Conservation (phyloP, 2,888 invertebrate genomes). For the Dasypolia templi region DNA sequence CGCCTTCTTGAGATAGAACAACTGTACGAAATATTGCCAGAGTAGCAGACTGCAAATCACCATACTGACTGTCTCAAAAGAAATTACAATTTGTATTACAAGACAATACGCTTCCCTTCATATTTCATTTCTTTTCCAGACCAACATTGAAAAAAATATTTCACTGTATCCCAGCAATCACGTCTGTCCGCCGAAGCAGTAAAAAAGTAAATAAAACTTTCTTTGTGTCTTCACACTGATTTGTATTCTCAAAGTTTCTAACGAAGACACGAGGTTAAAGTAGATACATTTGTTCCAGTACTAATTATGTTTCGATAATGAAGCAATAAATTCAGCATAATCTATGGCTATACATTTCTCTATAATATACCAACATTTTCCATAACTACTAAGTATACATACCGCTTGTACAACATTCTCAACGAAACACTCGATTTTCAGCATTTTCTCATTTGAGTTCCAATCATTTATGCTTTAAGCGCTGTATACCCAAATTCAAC, state of each 20-base stretch:
- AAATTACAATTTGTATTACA: constrained; percentile 21
- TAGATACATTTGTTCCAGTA: constrained; percentile 21
- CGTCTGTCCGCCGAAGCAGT: constrained; percentile 48
- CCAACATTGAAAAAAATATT: constrained; percentile 45
- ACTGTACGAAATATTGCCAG: no score
- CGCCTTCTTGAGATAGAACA: no score
- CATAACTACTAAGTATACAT: neutral
- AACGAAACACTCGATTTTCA: neutral
- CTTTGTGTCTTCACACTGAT: constrained; percentile 62
- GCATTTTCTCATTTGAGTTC: neutral
- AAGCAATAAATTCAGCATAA: neutral
- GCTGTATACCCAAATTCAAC: neutral
- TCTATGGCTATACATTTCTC: neutral
- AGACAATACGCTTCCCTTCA: neutral
- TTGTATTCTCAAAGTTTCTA: constrained; percentile 54
- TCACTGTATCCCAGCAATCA: constrained; percentile 50
- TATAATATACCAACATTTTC: neutral
- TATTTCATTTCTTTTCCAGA: constrained; percentile 18
- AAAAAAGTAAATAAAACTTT: constrained; percentile 63
- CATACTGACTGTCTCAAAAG: no score
- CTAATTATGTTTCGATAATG: constrained; percentile 9
- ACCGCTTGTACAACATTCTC: neutral
- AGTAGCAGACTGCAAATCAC: no score
- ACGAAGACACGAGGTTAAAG: constrained; percentile 29
- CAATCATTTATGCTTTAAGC: neutral